Evolutionary conservation across 2,113 vertebrate genomes (phyloP).

Genomic region (Beaufortia kweichowensis): DNA sequence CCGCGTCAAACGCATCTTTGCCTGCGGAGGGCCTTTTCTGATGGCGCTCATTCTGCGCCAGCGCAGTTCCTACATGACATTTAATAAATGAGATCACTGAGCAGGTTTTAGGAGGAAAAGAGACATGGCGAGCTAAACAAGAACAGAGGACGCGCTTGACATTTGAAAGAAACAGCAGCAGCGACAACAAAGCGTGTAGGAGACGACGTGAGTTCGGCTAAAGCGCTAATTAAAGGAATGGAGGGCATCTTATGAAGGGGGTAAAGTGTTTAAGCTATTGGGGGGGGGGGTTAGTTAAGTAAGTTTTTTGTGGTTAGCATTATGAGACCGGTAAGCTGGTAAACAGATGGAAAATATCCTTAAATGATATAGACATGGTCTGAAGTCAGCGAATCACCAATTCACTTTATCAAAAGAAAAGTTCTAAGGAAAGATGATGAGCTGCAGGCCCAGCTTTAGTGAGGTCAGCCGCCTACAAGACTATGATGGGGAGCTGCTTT

Average conservation of each 20-base stretch:
- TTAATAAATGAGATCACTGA: constrained; percentile 65
- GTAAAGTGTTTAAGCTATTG: background rate
- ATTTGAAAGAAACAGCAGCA: constrained; percentile 51
- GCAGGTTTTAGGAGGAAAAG: constrained; percentile 52
- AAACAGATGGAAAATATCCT: background rate
- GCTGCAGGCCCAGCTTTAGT: constrained; percentile 18
- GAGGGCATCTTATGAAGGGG: constrained; percentile 19
- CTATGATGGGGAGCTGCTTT: background rate
- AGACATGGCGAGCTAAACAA: constrained; percentile 49
- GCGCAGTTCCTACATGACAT: constrained; percentile 65
- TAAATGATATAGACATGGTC: background rate
- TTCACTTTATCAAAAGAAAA: constrained; percentile 14
- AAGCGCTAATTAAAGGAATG: constrained; percentile 43
- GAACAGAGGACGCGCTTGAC: constrained; percentile 47
- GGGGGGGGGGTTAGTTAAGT: background rate
- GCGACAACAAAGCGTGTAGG: constrained; percentile 46
- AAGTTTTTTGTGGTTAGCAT: background rate
- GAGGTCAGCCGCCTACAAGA: constrained; percentile 8
- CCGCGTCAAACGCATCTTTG: constrained; percentile 45
- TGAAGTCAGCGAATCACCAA: constrained; percentile 17
- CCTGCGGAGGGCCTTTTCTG: constrained; percentile 47
- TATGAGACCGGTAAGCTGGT: background rate
- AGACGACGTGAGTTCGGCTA: constrained; percentile 26
- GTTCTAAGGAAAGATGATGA: constrained; percentile 22
- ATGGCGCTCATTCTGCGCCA: constrained; percentile 58